Conservation (phyloP, 2,888 invertebrate species). For the Hartigia nigra region DNA sequence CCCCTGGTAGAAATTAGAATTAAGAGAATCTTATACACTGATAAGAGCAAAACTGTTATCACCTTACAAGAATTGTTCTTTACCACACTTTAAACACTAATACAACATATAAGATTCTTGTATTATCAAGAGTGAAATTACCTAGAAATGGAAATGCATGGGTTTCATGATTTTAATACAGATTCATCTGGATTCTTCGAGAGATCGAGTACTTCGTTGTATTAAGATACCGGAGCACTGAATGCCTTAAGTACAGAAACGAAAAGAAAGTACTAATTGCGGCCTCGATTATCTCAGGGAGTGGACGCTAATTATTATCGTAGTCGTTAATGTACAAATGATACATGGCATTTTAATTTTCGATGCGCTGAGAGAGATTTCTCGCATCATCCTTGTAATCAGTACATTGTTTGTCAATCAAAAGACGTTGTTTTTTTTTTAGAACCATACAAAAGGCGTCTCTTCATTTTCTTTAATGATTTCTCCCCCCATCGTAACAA, state of each 20-base stretch:
- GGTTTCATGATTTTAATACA: neutral
- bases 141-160: neutral
- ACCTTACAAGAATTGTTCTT: neutral
- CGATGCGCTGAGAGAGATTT: slow-evolving; percentile 1
- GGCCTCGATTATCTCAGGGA: slow-evolving; percentile 2
- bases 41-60: neutral
- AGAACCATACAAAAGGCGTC: neutral
- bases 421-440: neutral
- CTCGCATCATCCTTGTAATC: slow-evolving; percentile 1
- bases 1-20: too few species aligned
- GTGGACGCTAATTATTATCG: neutral
- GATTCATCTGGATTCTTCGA: neutral
- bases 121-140: neutral
- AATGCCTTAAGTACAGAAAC: neutral
- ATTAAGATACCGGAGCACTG: neutral
- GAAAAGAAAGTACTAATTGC: neutral
- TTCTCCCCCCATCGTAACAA: neutral
- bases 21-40: neutral
- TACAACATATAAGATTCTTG: neutral
- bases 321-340: slow-evolving; percentile 1
- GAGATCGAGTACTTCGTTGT: neutral
- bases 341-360: slow-evolving; percentile 6
- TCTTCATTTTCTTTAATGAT: neutral
- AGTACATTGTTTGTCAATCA: neutral
- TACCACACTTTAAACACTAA: neutral